Evolutionary conservation across 1,140 invertebrate species (phyloP).

Genomic region (Drosophila ogumai): DNA sequence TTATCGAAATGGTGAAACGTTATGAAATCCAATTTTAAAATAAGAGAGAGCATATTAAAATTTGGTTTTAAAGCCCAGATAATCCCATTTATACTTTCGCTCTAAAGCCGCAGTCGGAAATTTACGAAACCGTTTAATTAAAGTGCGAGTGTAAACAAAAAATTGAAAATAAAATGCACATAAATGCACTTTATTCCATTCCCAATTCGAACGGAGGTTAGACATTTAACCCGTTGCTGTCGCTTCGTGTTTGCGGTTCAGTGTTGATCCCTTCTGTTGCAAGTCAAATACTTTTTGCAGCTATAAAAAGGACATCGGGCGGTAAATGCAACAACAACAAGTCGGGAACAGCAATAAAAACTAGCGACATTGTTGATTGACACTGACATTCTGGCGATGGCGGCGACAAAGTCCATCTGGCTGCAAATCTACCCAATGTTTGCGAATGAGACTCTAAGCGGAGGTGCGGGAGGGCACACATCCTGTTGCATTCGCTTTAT

Average conservation of each 20-base stretch:
- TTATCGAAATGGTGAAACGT: no score
- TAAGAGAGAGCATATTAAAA: neutral
- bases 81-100: neutral
- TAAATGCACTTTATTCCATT: constrained; percentile 57
- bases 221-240: constrained; percentile 39
- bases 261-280: constrained; percentile 48
- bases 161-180: constrained; percentile 41
- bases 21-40: neutral
- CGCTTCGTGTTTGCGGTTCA: constrained; percentile 21
- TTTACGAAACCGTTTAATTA: neutral
- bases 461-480: constrained; percentile 23
- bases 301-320: constrained; percentile 75
- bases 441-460: constrained; percentile 16
- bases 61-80: no score
- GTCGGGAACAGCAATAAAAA: constrained; percentile 45
- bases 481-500: constrained; percentile 43
- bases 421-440: constrained; percentile 18
- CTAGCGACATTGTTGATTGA: constrained; percentile 74
- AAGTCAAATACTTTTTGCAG: constrained; percentile 69
- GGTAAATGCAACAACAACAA: constrained; percentile 37
- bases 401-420: constrained; percentile 52
- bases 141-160: neutral
- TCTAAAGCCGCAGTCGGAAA: no score
- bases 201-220: constrained; percentile 47
- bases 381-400: constrained; percentile 73